A percentile compares a stretch with the other conserved stretches of the same genome.
These are phyloP conservation scores for Itoplectis maculator DNA, from an alignment of 2,888 invertebrate genomes.

Conservation along the genomic window DNA sequence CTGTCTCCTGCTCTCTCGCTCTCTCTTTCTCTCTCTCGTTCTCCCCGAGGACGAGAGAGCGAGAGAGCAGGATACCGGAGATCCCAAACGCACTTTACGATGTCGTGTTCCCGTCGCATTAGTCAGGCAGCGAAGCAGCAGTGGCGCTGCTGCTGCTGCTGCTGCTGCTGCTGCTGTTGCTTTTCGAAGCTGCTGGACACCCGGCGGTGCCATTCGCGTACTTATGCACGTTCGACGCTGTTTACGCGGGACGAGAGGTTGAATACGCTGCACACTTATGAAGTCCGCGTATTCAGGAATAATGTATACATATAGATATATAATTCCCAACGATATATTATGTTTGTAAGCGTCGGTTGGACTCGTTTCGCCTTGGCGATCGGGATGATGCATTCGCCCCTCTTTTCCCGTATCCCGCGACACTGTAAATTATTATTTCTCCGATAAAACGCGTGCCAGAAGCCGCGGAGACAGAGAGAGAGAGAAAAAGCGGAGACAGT, in stretches of 20 bases:
- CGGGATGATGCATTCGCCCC: constrained; percentile 72
- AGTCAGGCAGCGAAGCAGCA: constrained; percentile 72
- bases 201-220: constrained; percentile 63
- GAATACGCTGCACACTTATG: constrained; percentile 2
- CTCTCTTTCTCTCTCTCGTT: no score
- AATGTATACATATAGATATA: no score
- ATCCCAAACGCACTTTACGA: constrained; percentile 75
- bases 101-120: constrained; percentile 75
- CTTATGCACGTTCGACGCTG: constrained; percentile 19
- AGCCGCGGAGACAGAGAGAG: constrained; percentile 8
- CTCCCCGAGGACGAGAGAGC: constrained; percentile 2
- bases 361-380: constrained; percentile 60
- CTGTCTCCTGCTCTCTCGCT: no score
- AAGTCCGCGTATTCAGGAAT: background rate
- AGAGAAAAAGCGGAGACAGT: constrained; percentile 44
- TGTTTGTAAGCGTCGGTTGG: constrained; percentile 31
- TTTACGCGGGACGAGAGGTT: constrained; percentile 18
- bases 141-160: no score
- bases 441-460: constrained; percentile 71
- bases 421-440: constrained; percentile 78
- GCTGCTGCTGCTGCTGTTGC: no score
- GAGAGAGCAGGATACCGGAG: constrained; percentile 68
- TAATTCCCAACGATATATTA: constrained; percentile 10
- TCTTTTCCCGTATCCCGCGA: constrained; percentile 65
- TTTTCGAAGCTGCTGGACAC: constrained; percentile 67